Evolutionary conservation across 2,888 invertebrate genomes (phyloP), one percentile per base, ranked within the genome.

Genomic region (Phlogophora meticulosa): DNA sequence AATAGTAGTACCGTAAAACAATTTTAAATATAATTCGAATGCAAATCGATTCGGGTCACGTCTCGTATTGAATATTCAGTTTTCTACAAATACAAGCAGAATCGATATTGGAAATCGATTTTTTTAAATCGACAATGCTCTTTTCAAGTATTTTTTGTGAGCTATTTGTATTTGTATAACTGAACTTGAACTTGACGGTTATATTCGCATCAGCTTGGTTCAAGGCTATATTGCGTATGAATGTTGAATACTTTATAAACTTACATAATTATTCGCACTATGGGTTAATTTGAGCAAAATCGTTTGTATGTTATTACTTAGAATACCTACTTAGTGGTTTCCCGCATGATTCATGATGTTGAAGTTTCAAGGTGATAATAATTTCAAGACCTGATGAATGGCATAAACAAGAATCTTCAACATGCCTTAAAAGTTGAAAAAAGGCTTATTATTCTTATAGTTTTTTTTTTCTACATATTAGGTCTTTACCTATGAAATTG

Each of bases 31-130:
- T 2, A 7, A 56, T 75, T 73, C 13, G 11, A 59, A 76, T 52
- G 51, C 38, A 64, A 74, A 74, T 64, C 58, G 71, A 74, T 64
- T 58, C 42, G 38, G 34, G 76, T 56, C 76, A 76, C 76, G 70
- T 59, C 42, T 63, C n/a, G 36, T 76, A 49, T 59, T 4, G 55
- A 70, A 59, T 53, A 51, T 48, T 15, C 20, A 17, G 11, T 57
- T 68, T 74, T 62, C 28, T 69, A 68, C 22, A 10, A 55, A 59
- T 20, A 63, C 34, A 24, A 49, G 36, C 15, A 38, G 10, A 51
- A 42, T 59, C 45, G 40, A 45, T 24, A 36, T 57, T 57, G 7
- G 24, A 38, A 53, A 65, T 43, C 46, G 38, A 55, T 17, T 34
- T 40, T 22, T 28, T 36, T 24, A 66, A 49, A 72, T 20, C 42